Percentiles rank a stretch among this genome's conserved stretches.
phyloP scores from a whole-genome alignment of 2,113 vertebrate genomes.

The Cariama cristata region DNA sequence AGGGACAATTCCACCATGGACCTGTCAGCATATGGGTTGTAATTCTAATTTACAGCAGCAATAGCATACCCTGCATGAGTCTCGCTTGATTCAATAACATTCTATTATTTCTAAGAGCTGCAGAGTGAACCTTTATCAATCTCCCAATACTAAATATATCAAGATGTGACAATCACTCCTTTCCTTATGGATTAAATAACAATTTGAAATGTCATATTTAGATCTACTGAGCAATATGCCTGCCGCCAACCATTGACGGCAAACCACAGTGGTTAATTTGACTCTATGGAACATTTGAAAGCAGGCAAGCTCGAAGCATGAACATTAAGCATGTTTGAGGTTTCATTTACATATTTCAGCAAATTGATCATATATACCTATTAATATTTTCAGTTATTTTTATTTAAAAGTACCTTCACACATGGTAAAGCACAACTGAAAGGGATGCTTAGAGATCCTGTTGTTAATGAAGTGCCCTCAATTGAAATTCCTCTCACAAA shows the following conservation, averaged over 20 bases:
- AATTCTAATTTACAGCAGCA: conserved; percentile 62
- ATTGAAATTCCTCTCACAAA: conserved; percentile 46
- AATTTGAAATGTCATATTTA: conserved; percentile 42
- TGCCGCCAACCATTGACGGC: conserved; percentile 5
- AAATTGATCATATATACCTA: neutral
- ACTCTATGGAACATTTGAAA: conserved; percentile 14
- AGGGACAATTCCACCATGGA: conserved; percentile 10
- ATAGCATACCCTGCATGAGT: conserved; percentile 5
- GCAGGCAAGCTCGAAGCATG: neutral
- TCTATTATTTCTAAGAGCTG: conserved; percentile 38
- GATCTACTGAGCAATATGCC: neutral
- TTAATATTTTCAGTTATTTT: conserved; percentile 8
- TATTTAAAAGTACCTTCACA: neutral
- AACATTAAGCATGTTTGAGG: neutral
- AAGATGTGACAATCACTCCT: conserved; percentile 38
- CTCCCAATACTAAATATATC: conserved; percentile 31
- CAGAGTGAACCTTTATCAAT: conserved; percentile 41
- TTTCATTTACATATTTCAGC: conserved; percentile 7
- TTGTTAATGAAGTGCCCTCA: neutral
- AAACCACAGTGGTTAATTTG: conserved; percentile 29
- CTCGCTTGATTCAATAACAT: conserved; percentile 41
- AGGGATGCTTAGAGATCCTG: neutral
- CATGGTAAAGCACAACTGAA: neutral
- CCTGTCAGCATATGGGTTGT: conserved; percentile 37
- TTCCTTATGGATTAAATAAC: conserved; percentile 45